A percentile compares a stretch with the other conserved stretches of the same genome.
These are phyloP conservation scores for Chaitophorus viminalis DNA, from an alignment of 2,888 invertebrate species.

Conservation along the genomic window DNA sequence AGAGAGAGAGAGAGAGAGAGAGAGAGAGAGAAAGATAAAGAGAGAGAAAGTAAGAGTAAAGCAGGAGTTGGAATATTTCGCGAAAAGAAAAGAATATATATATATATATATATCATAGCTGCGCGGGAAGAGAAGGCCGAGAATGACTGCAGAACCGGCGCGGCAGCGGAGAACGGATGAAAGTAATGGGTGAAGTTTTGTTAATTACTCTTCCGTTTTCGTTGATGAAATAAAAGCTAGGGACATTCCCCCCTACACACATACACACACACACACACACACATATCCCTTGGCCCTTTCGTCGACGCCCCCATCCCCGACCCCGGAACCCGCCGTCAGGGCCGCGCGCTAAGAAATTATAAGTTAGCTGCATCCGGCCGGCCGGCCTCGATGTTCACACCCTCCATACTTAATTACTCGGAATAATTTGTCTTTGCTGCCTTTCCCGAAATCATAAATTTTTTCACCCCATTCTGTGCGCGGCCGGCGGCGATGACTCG, in stretches of 20 bases:
- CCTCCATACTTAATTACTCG: slow-evolving; percentile 63
- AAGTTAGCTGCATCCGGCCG: slow-evolving; percentile 61
- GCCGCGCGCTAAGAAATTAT: slow-evolving; percentile 56
- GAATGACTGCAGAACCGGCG: not conserved
- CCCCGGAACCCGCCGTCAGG: not conserved
- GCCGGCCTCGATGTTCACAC: slow-evolving; percentile 54
- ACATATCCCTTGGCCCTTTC: too few species aligned
- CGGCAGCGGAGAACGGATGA: slow-evolving; percentile 37
- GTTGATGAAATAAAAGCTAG: slow-evolving; percentile 60
- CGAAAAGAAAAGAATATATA: slow-evolving; percentile 11
- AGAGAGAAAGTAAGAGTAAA: not conserved
- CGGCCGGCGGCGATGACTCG: not conserved
- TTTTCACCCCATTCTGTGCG: slow-evolving; percentile 28
- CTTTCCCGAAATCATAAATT: slow-evolving; percentile 63
- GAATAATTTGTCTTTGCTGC: slow-evolving; percentile 63
- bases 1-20: not conserved
- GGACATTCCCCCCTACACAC: slow-evolving; percentile 23
- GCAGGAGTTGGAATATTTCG: not conserved
- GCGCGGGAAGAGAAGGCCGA: not conserved
- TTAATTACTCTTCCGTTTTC: slow-evolving; percentile 61
- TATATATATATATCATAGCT: not conserved
- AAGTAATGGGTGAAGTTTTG: slow-evolving; percentile 62
- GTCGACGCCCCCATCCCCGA: too few species aligned
- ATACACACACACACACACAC: too few species aligned
- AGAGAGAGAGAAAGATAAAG: not conserved